These are phyloP conservation scores for Lota lota DNA, from an alignment of 2,113 vertebrate species.

Conservation along the genomic window DNA sequence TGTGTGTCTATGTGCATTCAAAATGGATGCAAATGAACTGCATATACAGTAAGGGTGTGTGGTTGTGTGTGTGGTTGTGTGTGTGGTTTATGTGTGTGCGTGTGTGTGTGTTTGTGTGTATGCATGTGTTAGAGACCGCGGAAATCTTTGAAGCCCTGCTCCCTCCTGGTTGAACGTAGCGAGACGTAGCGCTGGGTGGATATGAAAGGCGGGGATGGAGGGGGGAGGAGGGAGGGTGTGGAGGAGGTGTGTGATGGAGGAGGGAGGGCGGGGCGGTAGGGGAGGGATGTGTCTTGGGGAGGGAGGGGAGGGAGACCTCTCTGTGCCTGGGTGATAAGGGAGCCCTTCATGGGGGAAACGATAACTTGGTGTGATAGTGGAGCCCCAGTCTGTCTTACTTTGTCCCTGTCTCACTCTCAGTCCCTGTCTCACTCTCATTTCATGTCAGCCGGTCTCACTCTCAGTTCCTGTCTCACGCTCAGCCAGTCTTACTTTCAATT, in stretches of 20 bases:
- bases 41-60: constrained; percentile 20
- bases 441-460: too few relatives aligned
- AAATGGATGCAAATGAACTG: too few relatives aligned
- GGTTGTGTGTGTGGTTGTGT: constrained; percentile 3
- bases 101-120: constrained; percentile 21
- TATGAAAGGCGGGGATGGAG: constrained; percentile 65
- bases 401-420: too few relatives aligned
- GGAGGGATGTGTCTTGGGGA: constrained; percentile 53
- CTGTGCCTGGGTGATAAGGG: constrained; percentile 99
- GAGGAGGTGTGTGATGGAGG: constrained; percentile 32
- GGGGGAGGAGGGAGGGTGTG: constrained; percentile 23
- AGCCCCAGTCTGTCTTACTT: constrained; percentile 43
- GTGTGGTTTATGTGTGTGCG: neutral
- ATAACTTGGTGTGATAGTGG: constrained; percentile 98
- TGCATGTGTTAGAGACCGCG: constrained; percentile 34
- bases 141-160: constrained; percentile 66
- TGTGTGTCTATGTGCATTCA: too few relatives aligned
- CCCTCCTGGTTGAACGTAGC: constrained; percentile 84
- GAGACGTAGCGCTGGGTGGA: constrained; percentile 64
- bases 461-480: too few relatives aligned
- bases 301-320: constrained; percentile 85
- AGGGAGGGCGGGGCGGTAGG: constrained; percentile 1
- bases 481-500: too few relatives aligned
- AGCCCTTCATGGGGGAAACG: constrained; percentile 98
- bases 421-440: constrained; percentile 47